Conservation (phyloP, 1,140 invertebrate species). For the Bathynomus jamesi region DNA sequence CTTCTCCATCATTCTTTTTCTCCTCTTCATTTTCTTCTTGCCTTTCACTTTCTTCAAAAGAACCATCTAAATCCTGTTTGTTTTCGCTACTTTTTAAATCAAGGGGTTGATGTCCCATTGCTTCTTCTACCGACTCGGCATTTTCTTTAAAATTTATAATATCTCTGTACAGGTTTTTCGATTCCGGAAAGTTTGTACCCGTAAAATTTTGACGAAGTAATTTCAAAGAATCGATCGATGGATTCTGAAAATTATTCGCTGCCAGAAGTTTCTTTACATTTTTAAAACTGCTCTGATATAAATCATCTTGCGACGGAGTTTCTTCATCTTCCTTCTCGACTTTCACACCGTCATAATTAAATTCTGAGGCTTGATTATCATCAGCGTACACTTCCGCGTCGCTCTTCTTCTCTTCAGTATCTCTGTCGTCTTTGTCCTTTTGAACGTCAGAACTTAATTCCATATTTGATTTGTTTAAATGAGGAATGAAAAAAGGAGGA, state of each 20-base stretch:
- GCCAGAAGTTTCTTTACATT: not conserved
- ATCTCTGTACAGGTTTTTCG: not conserved
- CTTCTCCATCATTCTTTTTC: not conserved
- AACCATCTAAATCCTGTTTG: not conserved
- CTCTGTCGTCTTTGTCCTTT: conserved; percentile 7
- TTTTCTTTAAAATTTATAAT: not conserved
- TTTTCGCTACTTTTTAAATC: not conserved
- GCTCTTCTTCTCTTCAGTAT: not conserved
- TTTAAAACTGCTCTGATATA: not conserved
- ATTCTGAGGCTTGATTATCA: not conserved
- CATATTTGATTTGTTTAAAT: conserved; percentile 9
- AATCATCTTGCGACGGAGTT: not conserved
- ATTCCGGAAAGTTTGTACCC: not conserved
- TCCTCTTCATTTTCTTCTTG: not conserved
- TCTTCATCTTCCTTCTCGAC: not conserved
- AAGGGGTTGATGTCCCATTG: not conserved
- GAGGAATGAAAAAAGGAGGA: conserved; percentile 12
- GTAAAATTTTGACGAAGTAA: not conserved
- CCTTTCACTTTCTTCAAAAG: not conserved
- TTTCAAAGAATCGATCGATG: not conserved
- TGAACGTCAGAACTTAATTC: not conserved
- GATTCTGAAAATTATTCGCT: not conserved
- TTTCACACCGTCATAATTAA: not conserved
- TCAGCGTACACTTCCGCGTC: not conserved
- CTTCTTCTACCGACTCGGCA: not conserved